Percentiles rank a stretch among this genome's conserved stretches.
phyloP scores from a whole-genome alignment of 2,888 invertebrate species.

The Germaria angustata region DNA sequence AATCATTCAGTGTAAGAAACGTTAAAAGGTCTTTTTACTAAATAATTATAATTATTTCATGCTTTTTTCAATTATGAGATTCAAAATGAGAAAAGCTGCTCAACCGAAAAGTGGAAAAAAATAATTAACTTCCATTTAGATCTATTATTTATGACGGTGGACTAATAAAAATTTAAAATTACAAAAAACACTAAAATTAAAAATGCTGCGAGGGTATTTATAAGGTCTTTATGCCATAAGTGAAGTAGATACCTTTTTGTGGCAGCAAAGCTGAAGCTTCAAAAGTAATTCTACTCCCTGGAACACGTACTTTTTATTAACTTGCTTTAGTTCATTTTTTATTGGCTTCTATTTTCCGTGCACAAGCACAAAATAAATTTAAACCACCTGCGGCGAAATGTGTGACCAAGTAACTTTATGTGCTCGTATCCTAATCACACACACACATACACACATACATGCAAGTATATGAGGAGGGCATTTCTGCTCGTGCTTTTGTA shows the following conservation, averaged over 20 bases:
- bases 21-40: background rate
- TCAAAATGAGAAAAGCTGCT: too few species aligned
- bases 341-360: background rate
- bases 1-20: background rate
- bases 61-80: background rate
- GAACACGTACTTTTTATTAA: background rate
- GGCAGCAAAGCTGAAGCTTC: background rate
- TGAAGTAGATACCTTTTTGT: slow-evolving; percentile 27
- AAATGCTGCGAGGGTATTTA: slow-evolving; percentile 18
- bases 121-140: background rate
- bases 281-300: background rate
- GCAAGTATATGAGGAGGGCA: too few species aligned
- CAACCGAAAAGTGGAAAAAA: too few species aligned
- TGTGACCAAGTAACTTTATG: slow-evolving; percentile 36
- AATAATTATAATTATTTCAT: background rate
- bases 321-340: background rate
- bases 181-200: too few species aligned
- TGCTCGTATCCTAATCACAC: background rate
- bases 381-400: slow-evolving; percentile 34
- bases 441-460: background rate
- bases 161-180: background rate
- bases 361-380: slow-evolving; percentile 18
- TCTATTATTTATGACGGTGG: background rate
- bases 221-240: background rate
- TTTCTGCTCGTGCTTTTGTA: background rate